Evolutionary conservation across 2,113 vertebrate species (phyloP).

Genomic region (Pachypanchax playfairii): DNA sequence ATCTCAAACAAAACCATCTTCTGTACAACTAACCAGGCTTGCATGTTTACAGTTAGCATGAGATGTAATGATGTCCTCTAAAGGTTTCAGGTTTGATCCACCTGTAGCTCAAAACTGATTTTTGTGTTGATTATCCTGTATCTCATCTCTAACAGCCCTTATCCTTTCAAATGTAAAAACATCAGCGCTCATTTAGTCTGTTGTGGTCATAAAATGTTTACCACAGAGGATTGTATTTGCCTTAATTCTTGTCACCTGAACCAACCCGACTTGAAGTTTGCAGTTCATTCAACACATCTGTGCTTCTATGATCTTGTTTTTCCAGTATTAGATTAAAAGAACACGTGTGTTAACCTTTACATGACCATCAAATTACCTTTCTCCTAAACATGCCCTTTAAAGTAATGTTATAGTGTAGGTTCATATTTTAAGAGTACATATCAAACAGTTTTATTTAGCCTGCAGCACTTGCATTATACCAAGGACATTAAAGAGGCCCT

Average conservation of each 20-base stretch:
- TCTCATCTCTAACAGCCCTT: not conserved
- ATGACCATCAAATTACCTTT: constrained; percentile 8
- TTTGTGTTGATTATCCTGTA: too few species aligned
- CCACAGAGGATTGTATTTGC: too few species aligned
- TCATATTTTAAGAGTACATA: constrained; percentile 24
- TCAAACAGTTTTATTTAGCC: constrained; percentile 28
- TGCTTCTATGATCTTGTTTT: too few species aligned
- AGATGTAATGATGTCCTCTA: too few species aligned
- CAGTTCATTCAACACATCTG: too few species aligned
- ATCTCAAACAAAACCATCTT: too few species aligned
- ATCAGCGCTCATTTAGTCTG: not conserved
- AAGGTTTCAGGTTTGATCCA: too few species aligned
- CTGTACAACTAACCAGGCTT: too few species aligned
- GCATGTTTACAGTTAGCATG: too few species aligned
- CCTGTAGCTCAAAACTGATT: too few species aligned
- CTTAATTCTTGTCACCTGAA: not conserved
- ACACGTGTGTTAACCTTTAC: constrained; percentile 36
- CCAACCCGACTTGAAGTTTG: too few species aligned
- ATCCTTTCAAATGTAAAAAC: not conserved
- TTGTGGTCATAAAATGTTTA: not conserved
- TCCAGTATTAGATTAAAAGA: not conserved
- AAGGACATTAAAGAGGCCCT: too few species aligned
- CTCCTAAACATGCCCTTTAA: constrained; percentile 17
- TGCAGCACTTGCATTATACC: not conserved
- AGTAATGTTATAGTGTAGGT: constrained; percentile 18